Evolutionary conservation across 2,888 invertebrate species (phyloP), one percentile per base, ranked within the genome.

Genomic region (Junonia oenone): DNA sequence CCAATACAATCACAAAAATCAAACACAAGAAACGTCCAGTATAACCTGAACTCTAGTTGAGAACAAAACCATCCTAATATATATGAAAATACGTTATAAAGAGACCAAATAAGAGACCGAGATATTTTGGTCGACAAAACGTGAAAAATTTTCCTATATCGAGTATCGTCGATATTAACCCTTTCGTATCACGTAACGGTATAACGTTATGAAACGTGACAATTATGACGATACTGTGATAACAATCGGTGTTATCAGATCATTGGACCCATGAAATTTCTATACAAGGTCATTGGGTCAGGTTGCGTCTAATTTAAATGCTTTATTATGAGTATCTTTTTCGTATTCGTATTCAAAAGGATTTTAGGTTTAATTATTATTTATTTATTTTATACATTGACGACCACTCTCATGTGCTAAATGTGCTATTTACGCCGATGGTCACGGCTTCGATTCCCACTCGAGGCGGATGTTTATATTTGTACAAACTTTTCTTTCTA

Each of bases 1-100:
- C 29, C 29, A 53, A 38, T 31, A 53, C 46, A 53, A 38, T 52
- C 19, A 38, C 19, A 38, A 52, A 33, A 47, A 47, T 48, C 31
- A 26, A 54, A 54, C 14, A 40, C 38, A 14, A n/a, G n/a, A 47
- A 6, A 6, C n/a, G 33, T n/a, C 53, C 47, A 48, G 2, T 43
- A 9, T 40, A 54, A 26, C 11, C 8, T 14, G 46, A 9, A n/a
- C 53, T 6, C 4, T 43, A n/a, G n/a, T 8, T 1, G 5, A 15
- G 33, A 9, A 26, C 4, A 38, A 52, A 46, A 29, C 27, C 29
- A 3, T 14, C 37, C 19, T 17, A 38, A 19, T 29, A 14, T 11
- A 29, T 6, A 35, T 8, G 17, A 2, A 38, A n/a, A 1, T 2
- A 15, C 19, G 17, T 33, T 9, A 4, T 22, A 14, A n/a, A 40